Evolutionary conservation across 2,888 invertebrate genomes (phyloP), one percentile per base, ranked within the genome.

Genomic region (Lepidocyrtinus sp.): DNA sequence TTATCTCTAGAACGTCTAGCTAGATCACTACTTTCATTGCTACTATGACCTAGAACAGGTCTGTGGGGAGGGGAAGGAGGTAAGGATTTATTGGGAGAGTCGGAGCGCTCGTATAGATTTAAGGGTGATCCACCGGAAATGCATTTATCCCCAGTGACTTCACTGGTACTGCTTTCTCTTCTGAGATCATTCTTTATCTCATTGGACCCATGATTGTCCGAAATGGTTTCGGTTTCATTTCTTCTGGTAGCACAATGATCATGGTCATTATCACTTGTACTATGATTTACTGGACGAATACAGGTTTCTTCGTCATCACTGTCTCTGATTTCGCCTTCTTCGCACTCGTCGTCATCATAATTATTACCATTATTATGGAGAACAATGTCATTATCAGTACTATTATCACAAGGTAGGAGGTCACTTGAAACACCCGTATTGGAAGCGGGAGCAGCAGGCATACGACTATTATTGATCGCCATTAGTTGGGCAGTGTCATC

Each of bases 381-480:
- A n/a, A n/a, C n/a, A n/a, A n/a, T n/a, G n/a, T n/a, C n/a, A n/a
- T n/a, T n/a, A n/a, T 45, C 25, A 1, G 15, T 22, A 67, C 17
- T n/a, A 46, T 26, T 46, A 73, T 46, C 50, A 64, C 65, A 17
- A 55, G 72, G 17, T 26, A 36, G 22, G 25, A 79, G 74, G 74
- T 63, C 73, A 79, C 79, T 68, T 69, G 65, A 79, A 64, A 74
- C 79, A 79, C 79, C 68, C 69, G 69, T 65, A 73, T 17, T 74
- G 79, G 79, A 74, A 79, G 79, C 69, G 61, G 75, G 50, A 55
- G 69, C 55, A 64, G 70, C 61, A 45, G 22, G 62, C 46, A 55
- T 45, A 68, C 63, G n/a, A 62, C 78, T n/a, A 68, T 5, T 25
- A 26, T 69, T 50, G 63, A 62, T n/a, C n/a, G 70, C 25, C 26